Conservation (phyloP, 1,140 invertebrate genomes). For the Babylonia areolata region DNA sequence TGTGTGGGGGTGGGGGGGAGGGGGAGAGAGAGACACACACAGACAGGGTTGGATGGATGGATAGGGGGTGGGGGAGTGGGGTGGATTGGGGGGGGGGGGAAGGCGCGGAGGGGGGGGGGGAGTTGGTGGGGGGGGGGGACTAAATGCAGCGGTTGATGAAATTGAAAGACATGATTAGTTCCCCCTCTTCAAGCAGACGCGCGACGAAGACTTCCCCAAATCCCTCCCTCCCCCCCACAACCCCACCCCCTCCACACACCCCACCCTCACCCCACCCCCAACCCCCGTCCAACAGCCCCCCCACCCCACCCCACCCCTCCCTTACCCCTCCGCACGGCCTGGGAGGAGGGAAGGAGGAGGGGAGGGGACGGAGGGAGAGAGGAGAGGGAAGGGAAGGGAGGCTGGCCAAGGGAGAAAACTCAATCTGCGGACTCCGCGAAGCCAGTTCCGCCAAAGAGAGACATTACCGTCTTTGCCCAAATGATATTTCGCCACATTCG, state of each 20-base stretch:
- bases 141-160: constrained; percentile 7
- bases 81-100: neutral
- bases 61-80: neutral
- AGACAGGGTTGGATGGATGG: neutral
- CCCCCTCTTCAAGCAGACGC: neutral
- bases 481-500: constrained; percentile 45
- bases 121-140: neutral
- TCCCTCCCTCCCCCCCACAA: neutral
- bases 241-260: neutral
- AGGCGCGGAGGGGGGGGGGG: neutral
- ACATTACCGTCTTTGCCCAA: constrained; percentile 43
- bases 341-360: too few species aligned
- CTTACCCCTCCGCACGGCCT: neutral
- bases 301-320: neutral
- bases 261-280: neutral
- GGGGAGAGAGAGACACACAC: neutral
- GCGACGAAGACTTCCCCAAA: too few species aligned
- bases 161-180: constrained; percentile 1
- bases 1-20: too few species aligned
- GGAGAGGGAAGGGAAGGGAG: too few species aligned
- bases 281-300: neutral
- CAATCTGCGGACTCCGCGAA: constrained; percentile 37
- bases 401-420: constrained; percentile 35
- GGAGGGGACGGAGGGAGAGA: too few species aligned
- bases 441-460: constrained; percentile 8